Conservation (phyloP, 2,888 invertebrate genomes). For the Rhopalosiphum nymphaeae region DNA sequence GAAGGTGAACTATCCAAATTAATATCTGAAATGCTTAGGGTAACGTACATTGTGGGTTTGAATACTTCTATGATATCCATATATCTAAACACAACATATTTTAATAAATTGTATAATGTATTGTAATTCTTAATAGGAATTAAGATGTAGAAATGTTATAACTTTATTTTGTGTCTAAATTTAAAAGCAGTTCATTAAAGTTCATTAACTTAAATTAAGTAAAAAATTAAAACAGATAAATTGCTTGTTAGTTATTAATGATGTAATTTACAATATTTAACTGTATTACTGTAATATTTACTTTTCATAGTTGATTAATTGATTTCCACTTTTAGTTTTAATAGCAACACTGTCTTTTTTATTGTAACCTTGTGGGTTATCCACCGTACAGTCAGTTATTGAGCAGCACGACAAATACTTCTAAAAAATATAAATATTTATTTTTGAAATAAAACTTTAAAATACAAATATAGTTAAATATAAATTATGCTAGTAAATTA, state of each 20-base stretch:
- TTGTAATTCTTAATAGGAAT: background rate
- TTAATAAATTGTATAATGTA: background rate
- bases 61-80: constrained; percentile 83
- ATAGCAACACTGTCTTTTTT: constrained; percentile 79
- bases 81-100: constrained; percentile 73
- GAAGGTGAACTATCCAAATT: constrained; percentile 78
- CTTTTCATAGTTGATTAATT: constrained; percentile 75
- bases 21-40: constrained; percentile 84
- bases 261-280: background rate
- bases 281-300: constrained; percentile 11
- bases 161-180: background rate
- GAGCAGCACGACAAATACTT: constrained; percentile 73
- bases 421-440: constrained; percentile 69
- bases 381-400: constrained; percentile 80
- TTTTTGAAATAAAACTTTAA: background rate
- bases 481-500: background rate
- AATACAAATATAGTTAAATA: background rate
- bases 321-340: constrained; percentile 85
- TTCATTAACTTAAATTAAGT: too few relatives aligned
- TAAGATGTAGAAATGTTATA: background rate
- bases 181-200: too few relatives aligned
- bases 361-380: constrained; percentile 80
- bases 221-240: background rate
- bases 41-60: constrained; percentile 85
- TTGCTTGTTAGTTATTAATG: background rate